Conservation (phyloP, 2,797 vertebrate species). For the Anguilla marmorata region DNA sequence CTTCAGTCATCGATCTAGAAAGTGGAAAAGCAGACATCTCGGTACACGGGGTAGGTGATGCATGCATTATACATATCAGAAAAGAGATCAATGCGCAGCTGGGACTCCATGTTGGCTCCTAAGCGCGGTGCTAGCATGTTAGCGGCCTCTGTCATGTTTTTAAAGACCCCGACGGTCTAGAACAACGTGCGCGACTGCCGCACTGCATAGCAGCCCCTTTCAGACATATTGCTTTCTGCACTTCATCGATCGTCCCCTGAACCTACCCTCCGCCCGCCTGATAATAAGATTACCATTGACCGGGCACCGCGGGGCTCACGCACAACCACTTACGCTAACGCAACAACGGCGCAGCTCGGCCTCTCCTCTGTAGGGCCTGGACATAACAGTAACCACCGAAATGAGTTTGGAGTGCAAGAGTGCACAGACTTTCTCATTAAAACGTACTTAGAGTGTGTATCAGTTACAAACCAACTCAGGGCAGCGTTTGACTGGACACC, state of each 20-base stretch:
- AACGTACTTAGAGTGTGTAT: background rate
- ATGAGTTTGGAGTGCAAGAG: background rate
- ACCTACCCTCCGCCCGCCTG: conserved; percentile 42
- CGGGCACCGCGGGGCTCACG: background rate
- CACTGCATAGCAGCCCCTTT: background rate
- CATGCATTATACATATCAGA: conserved; percentile 15
- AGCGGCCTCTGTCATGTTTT: background rate
- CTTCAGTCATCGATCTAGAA: background rate
- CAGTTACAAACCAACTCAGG: background rate
- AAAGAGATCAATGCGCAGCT: background rate
- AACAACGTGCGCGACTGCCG: background rate
- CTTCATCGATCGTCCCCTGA: conserved; percentile 37
- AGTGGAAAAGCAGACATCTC: background rate
- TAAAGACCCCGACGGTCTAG: background rate
- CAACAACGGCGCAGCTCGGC: background rate
- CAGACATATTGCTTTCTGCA: conserved; percentile 49
- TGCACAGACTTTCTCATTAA: background rate
- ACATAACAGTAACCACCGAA: background rate
- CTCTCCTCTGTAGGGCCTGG: background rate
- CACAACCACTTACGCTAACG: background rate
- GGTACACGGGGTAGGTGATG: background rate
- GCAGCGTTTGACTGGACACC: conserved; percentile 1
- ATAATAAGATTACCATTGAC: conserved; percentile 64
- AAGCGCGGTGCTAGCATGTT: background rate
- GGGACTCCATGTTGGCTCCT: background rate